Percentiles rank a stretch among this genome's conserved stretches.
Conservation (phyloP, 2,113 vertebrate genomes). For the Thunnus maccoyii region DNA sequence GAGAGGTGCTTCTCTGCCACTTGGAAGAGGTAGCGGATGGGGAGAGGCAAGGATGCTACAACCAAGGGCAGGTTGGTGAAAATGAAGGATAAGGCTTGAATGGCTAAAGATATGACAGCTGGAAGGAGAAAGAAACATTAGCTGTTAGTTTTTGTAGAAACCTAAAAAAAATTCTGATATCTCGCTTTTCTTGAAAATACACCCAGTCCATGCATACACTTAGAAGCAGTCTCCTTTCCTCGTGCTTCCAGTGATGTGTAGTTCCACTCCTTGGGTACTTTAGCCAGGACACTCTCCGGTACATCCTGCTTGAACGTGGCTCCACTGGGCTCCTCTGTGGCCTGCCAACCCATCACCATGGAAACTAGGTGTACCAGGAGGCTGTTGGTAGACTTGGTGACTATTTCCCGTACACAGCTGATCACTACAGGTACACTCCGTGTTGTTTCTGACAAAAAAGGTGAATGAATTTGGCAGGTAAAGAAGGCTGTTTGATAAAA, state of each 20-base stretch:
- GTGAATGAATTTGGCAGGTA: neutral
- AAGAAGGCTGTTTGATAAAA: neutral
- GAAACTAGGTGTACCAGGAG: constrained; percentile 87
- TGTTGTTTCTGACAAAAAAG: constrained; percentile 66
- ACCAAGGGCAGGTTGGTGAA: constrained; percentile 93
- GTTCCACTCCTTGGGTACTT: constrained; percentile 93
- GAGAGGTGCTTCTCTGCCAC: constrained; percentile 92
- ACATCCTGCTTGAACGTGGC: constrained; percentile 77
- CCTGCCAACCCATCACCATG: constrained; percentile 85
- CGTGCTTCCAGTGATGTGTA: constrained; percentile 83
- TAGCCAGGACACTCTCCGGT: constrained; percentile 87
- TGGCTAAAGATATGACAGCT: constrained; percentile 87
- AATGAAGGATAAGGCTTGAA: constrained; percentile 93
- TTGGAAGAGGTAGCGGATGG: constrained; percentile 94
- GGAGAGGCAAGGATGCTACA: constrained; percentile 92
- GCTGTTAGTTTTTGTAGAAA: constrained; percentile 1
- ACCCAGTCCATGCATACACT: constrained; percentile 80
- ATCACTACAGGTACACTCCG: constrained; percentile 82
- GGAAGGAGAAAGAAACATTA: constrained; percentile 26
- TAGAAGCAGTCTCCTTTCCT: constrained; percentile 79
- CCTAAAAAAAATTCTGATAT: neutral
- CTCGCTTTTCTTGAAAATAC: neutral
- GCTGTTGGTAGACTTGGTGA: constrained; percentile 86
- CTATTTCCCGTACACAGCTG: constrained; percentile 83
- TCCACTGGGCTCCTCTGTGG: constrained; percentile 76